Evolutionary conservation across 2,888 invertebrate genomes (phyloP), one percentile per base, ranked within the genome.

Genomic region (Athalia cordata): DNA sequence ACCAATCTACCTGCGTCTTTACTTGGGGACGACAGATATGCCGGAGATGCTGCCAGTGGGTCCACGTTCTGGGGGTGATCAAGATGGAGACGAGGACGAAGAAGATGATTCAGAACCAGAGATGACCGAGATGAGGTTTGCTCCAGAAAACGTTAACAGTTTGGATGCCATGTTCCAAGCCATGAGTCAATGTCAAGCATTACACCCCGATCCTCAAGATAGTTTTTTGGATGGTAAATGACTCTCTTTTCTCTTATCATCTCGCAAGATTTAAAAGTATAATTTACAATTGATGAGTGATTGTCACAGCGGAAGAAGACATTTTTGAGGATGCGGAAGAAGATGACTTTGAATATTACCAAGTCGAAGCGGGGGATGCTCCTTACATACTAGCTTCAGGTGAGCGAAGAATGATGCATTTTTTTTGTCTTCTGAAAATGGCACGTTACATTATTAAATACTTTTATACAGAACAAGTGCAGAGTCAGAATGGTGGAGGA

Each of bases 201-300:
- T 96, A 79, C 95, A 97, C 91, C 96, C 96, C 3, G 96, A 96
- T 89, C 94, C 95, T 9, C 92, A 92, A 64, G 95, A 95, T 77
- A 93, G 91, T 80, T 89, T 91, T 81, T 91, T 91, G 15, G 91
- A 91, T 81, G 91, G 91, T 91, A 87, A 84, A 13, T 15, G 6
- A 61, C 9, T 9, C n/a, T 61, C 61, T 61, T 13, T 7, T n/a
- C 61, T 61, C 9, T 6, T 61, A 13, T 7, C 13, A 61, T 11
- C 7, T n/a, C 9, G 11, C 7, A 11, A 52, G 11, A 68, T 5
- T 55, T 68, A n/a, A 5, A 47, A 59, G 5, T n/a, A 45, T 45
- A 72, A n/a, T 47, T 13, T 45, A 72, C 7, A n/a, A 72, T 13
- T 3, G 6, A 29, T 68, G 15, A 11, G 5, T 64, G 47, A 77